A percentile compares a stretch with the other conserved stretches of the same genome.
Evolutionary conservation across 2,888 invertebrate species (phyloP).

Genomic region (Diadegma fenestrale): DNA sequence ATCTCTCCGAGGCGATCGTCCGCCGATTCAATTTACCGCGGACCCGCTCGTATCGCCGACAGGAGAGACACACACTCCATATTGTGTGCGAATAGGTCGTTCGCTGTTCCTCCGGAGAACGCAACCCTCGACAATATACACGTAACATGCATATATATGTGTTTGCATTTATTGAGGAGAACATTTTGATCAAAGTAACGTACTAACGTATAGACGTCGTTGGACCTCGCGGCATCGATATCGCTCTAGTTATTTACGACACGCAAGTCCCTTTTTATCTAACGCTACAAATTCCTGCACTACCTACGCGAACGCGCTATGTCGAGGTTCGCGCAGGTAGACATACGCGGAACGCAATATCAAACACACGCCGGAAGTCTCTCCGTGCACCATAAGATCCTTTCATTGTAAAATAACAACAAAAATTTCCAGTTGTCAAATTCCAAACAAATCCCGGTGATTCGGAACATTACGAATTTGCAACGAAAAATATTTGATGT

Average conservation of each 20-base stretch:
- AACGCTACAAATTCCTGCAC: conserved; percentile 69
- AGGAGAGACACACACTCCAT: conserved; percentile 33
- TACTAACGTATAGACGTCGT: not conserved
- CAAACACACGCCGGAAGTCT: conserved; percentile 58
- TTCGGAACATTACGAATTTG: not conserved
- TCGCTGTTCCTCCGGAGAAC: not conserved
- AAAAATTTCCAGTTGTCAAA: not conserved
- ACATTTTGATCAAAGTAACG: conserved; percentile 66
- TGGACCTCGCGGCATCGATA: conserved; percentile 70
- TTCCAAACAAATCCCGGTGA: not conserved
- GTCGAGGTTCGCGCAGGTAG: conserved; percentile 50
- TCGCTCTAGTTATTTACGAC: conserved; percentile 69
- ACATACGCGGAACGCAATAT: conserved; percentile 43
- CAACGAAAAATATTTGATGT: too few species aligned
- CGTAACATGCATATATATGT: not conserved
- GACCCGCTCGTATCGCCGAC: conserved; percentile 62
- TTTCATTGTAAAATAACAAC: not conserved
- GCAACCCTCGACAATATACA: conserved; percentile 14
- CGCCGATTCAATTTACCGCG: conserved; percentile 70
- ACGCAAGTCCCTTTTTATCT: conserved; percentile 68
- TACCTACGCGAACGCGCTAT: conserved; percentile 66
- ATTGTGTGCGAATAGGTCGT: conserved; percentile 32
- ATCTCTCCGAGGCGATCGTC: conserved; percentile 66
- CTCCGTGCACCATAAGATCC: conserved; percentile 2
- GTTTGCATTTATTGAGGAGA: not conserved